A percentile compares a stretch with the other conserved stretches of the same genome.
Conservation (phyloP, 2,797 vertebrate species). For the Brachymystax lenok region DNA sequence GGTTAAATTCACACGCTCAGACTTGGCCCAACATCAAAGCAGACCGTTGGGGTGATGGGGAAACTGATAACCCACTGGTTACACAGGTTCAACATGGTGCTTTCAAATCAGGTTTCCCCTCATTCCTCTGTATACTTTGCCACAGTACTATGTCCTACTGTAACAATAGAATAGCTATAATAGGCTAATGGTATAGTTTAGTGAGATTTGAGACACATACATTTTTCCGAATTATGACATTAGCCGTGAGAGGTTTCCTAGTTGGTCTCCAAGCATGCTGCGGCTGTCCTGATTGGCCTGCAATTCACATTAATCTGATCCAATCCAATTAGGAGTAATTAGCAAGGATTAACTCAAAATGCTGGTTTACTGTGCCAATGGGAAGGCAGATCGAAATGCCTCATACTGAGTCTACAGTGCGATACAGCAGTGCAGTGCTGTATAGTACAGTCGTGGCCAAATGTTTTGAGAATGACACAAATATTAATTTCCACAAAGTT, state of each 20-base stretch:
- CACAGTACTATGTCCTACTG: no score
- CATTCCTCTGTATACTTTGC: neutral
- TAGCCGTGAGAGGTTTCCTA: neutral
- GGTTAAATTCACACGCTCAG: neutral
- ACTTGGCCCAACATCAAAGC: neutral
- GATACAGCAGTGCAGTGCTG: neutral
- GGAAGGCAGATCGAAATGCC: neutral
- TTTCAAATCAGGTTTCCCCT: neutral
- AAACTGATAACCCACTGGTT: neutral
- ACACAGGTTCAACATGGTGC: neutral
- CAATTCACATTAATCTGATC: slow-evolving; percentile 8
- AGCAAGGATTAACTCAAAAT: slow-evolving; percentile 6
- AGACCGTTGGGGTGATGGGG: neutral
- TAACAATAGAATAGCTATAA: neutral
- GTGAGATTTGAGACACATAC: neutral
- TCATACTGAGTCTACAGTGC: neutral
- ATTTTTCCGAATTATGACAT: neutral
- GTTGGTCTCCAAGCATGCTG: neutral
- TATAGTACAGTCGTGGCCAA: neutral
- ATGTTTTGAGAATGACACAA: no score
- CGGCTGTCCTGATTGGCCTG: slow-evolving; percentile 8
- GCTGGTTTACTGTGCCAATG: neutral
- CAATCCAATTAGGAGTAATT: slow-evolving; percentile 9
- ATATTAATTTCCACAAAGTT: no score
- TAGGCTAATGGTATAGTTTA: neutral